phyloP scores from a whole-genome alignment of 2,888 invertebrate genomes.

The Charanyca ferruginea region DNA sequence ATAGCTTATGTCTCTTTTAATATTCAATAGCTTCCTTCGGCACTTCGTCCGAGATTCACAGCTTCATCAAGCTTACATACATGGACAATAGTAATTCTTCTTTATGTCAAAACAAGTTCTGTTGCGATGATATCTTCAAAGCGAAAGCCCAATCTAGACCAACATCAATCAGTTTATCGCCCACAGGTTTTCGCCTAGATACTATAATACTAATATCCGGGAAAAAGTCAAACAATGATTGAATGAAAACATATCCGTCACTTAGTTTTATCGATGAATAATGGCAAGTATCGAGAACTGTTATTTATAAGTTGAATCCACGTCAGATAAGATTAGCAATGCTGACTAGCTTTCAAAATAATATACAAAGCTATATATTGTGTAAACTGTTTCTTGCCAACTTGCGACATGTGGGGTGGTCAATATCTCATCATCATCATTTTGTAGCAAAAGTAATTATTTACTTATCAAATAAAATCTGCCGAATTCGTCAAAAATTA shows the following conservation, averaged over 20 bases:
- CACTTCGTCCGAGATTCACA: not conserved
- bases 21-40: not conserved
- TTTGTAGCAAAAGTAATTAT: too few species aligned
- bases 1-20: not conserved
- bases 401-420: not conserved
- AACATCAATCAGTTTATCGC: not conserved
- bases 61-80: not conserved
- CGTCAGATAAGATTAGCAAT: slow-evolving; percentile 44
- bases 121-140: slow-evolving; percentile 1
- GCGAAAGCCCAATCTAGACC: not conserved
- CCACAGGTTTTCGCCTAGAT: not conserved
- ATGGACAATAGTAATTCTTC: not conserved
- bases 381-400: slow-evolving; percentile 8
- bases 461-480: too few species aligned
- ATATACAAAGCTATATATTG: not conserved
- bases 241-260: slow-evolving; percentile 41
- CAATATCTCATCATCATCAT: too few species aligned
- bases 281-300: slow-evolving; percentile 36
- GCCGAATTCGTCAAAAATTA: too few species aligned
- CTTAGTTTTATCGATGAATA: slow-evolving; percentile 52
- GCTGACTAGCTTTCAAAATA: slow-evolving; percentile 23
- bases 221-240: slow-evolving; percentile 31
- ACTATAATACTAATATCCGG: slow-evolving; percentile 43
- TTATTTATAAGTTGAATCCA: slow-evolving; percentile 53
- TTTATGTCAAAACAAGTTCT: slow-evolving; percentile 3